Evolutionary conservation across 2,888 invertebrate genomes (phyloP), one percentile per base, ranked within the genome.

Genomic region (Eristalis tenax): DNA sequence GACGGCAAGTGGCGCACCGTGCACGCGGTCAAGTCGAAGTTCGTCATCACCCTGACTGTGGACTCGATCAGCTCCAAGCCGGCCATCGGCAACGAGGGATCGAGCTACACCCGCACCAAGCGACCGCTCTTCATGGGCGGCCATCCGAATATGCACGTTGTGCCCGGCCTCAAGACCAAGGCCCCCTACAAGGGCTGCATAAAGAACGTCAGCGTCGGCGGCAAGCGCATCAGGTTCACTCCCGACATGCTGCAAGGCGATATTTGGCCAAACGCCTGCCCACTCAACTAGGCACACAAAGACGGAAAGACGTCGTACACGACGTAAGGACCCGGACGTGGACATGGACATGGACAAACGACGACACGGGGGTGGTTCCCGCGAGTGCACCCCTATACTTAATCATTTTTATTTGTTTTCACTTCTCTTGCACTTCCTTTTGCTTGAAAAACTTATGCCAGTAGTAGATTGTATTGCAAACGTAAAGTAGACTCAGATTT

Each of bases 1-100:
- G 98, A 99, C 93, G 99, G 99, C 66, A 94, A 97, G 76, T 99
- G 99, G 99, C 99, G 99, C 91, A 96, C 95, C 79, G 97, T 94
- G 87, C 89, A 94, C 95, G 98, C 96, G 70, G 95, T 96, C 38
- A 99, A 99, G 93, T 96, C 96, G n/a, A 97, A 97, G 93, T 98
- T 98, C 92, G 96, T 98, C 23, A 96, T 98, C 5, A 96, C 97
- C 0, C 94, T 99, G 73, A 96, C 96, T 0, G 97, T 99, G 1
- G 98, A 99, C 93, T 96, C 96, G 10, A 94, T 95, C 78, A 95
- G 95, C 91, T 95, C 96, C 0, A 94, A 95, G 88, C 96, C 97
- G 0, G 96, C 96, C 2, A 94, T 97, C 40, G 97, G 97, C 5
- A 93, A 91, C 35, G 94, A 94, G 26, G 94, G 94, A 22, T 94